Evolutionary conservation across 2,797 vertebrate species (phyloP), one percentile per base, ranked within the genome.

Genomic region (Falco concolor): DNA sequence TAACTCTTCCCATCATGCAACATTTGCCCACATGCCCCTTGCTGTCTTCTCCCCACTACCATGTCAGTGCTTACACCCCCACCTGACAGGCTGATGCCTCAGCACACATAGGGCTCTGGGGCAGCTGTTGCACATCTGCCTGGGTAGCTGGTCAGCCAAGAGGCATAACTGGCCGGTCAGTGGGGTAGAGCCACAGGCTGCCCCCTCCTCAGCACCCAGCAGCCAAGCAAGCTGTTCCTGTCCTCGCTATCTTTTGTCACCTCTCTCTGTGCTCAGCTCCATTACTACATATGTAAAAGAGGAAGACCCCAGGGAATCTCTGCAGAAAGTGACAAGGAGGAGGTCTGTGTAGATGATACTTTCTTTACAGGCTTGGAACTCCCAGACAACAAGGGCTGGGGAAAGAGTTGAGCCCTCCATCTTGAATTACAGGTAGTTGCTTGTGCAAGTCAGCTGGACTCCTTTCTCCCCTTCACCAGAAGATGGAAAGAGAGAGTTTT

Each of bases 271-370:
- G 22, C 56, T 54, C 89, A 85, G 49, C 53, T 49, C 40, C 8
- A 1, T n/a, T n/a, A 40, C 19, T 16, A 38, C 0, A 0, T 21
- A 21, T 23, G 25, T 40, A 28, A 32, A 87, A 64, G 72, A 50
- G 52, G 64, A 59, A 21, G 13, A 24, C 15, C 13, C 28, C 34
- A 24, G 25, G 52, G 59, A 74, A 50, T 69, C 54, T 56, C 16
- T 38, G 38, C 36, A 63, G 76, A 68, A 80, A 61, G 61, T 20
- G 19, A 11, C 42, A n/a, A 30, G 45, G 24, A 36, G 32, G 36
- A 78, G 13, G 13, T 56, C 36, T 75, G 2, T 22, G 22, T 3
- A 6, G 18, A 9, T 32, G 67, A 40, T 24, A 23, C 10, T 40
- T 64, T 34, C 7, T 12, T 24, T 47, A 10, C 42, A 42, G 68